Conservation (phyloP, 2,113 vertebrate species). For the Notarius lentiginosus region DNA sequence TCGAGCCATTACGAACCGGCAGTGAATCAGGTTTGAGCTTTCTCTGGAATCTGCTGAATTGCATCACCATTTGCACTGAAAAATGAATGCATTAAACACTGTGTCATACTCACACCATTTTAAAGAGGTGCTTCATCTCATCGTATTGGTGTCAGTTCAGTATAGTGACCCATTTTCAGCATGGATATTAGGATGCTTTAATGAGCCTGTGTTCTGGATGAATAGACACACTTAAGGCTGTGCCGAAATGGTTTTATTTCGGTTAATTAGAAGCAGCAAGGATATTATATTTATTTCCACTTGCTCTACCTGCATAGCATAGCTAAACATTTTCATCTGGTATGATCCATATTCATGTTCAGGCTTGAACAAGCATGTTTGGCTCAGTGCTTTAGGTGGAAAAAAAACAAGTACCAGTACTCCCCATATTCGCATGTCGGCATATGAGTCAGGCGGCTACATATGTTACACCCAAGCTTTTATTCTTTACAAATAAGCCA, state of each 20-base stretch:
- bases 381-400: too few relatives aligned
- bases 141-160: background rate
- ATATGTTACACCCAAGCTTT: too few relatives aligned
- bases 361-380: background rate
- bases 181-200: slow-evolving; percentile 6
- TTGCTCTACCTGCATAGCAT: background rate
- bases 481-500: too few relatives aligned
- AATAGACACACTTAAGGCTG: slow-evolving; percentile 5
- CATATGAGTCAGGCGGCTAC: too few relatives aligned
- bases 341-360: background rate
- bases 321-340: background rate
- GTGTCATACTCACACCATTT: background rate
- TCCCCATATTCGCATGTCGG: too few relatives aligned
- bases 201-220: slow-evolving; percentile 9
- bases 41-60: background rate
- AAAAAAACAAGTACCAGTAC: too few relatives aligned
- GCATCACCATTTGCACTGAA: background rate
- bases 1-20: background rate
- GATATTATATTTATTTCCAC: background rate
- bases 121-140: background rate
- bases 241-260: background rate
- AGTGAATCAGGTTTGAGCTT: background rate
- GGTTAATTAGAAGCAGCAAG: background rate
- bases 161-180: slow-evolving; percentile 23
- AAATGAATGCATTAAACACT: background rate